Evolutionary conservation across 2,113 vertebrate genomes (phyloP).

Genomic region (Mus musculus): GRCm39 chr3:69359001-69359500

Average conservation of each 20-base stretch:
- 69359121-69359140: not conserved
- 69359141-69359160: not conserved
- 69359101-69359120: not conserved
- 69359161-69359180: not conserved
- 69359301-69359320: not conserved
- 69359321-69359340: constrained; percentile 11
- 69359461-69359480: not conserved
- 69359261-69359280: not conserved
- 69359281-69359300: not conserved
- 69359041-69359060: constrained; percentile 18
- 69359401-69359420: not conserved
- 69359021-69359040: not conserved
- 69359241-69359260: not conserved
- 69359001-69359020: not conserved
- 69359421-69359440: not conserved
- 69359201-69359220: not conserved
- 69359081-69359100: not conserved
- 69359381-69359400: not conserved
- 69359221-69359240: not conserved
- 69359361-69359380: not conserved
- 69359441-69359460: too few relatives aligned
- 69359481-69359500: not conserved
- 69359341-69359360: not conserved
- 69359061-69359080: not conserved
- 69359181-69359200: not conserved